A percentile compares a stretch with the other conserved stretches of the same genome.
These are phyloP conservation scores for Anthrax anthrax DNA, from an alignment of 2,888 invertebrate species.

Conservation along the genomic window DNA sequence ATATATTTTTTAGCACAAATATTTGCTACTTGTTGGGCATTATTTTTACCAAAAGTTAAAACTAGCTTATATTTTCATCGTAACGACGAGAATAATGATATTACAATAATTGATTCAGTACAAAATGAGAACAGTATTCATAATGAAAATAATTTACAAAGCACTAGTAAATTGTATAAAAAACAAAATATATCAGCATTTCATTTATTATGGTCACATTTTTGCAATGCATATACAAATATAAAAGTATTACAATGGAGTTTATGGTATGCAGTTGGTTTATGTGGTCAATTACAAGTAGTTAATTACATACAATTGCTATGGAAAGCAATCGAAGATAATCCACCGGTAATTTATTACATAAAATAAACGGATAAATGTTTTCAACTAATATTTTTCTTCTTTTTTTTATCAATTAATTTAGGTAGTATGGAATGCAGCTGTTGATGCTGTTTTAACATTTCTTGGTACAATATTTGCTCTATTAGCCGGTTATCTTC, in stretches of 20 bases:
- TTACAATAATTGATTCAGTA: too few relatives aligned
- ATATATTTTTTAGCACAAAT: constrained; percentile 37
- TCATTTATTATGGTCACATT: constrained; percentile 42
- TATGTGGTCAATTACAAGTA: constrained; percentile 58
- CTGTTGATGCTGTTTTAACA: constrained; percentile 64
- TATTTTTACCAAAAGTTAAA: constrained; percentile 46
- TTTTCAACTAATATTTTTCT: background rate
- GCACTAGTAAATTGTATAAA: constrained; percentile 21
- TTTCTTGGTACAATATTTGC: constrained; percentile 50
- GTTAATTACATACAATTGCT: constrained; percentile 56
- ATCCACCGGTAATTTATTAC: constrained; percentile 22
- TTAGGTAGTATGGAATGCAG: constrained; percentile 48
- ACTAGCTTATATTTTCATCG: constrained; percentile 52
- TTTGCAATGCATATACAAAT: constrained; percentile 44
- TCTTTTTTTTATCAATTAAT: background rate
- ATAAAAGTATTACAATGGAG: constrained; percentile 56
- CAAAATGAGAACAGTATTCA: background rate
- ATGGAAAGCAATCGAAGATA: constrained; percentile 43
- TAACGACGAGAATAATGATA: too few relatives aligned
- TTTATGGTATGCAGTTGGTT: constrained; percentile 59
- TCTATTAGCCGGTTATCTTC: constrained; percentile 37
- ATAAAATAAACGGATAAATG: background rate
- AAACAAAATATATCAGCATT: constrained; percentile 13
- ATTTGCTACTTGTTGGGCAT: constrained; percentile 45
- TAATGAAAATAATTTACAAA: constrained; percentile 10